These are phyloP conservation scores for Garrulus glandarius DNA, from an alignment of 2,797 vertebrate genomes.

Conservation along the genomic window DNA sequence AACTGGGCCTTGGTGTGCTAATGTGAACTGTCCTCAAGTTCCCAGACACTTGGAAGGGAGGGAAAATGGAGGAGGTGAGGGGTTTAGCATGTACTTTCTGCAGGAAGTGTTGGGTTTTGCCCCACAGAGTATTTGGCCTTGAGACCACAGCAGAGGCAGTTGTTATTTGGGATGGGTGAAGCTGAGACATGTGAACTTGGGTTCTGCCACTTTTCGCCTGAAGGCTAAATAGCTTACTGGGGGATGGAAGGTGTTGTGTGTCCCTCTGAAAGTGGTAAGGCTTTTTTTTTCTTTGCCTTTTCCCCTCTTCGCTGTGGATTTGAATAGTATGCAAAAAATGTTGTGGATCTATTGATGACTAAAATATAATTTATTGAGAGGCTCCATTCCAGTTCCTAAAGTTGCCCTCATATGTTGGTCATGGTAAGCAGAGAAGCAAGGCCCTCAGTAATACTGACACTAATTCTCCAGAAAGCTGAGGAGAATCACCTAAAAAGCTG, in stretches of 20 bases:
- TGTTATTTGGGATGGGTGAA: neutral
- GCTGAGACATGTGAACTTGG: neutral
- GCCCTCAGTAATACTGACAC: neutral
- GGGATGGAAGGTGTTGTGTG: neutral
- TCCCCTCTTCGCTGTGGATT: neutral
- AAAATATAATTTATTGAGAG: neutral
- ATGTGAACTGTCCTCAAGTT: neutral
- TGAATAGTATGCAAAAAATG: neutral
- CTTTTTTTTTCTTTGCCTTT: neutral
- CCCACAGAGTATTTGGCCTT: neutral
- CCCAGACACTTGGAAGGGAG: neutral
- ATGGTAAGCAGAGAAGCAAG: neutral
- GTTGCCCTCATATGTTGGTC: neutral
- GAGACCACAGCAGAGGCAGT: neutral
- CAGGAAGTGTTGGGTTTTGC: neutral
- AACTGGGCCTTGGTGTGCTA: neutral
- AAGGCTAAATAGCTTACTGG: neutral
- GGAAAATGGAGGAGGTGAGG: neutral
- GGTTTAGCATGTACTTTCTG: neutral
- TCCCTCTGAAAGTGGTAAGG: neutral
- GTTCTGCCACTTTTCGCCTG: neutral
- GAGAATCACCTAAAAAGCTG: neutral
- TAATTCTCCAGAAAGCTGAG: neutral
- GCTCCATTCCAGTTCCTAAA: neutral
- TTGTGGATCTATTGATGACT: neutral